phyloP scores from a whole-genome alignment of 2,113 vertebrate species.

The Maccullochella peelii region DNA sequence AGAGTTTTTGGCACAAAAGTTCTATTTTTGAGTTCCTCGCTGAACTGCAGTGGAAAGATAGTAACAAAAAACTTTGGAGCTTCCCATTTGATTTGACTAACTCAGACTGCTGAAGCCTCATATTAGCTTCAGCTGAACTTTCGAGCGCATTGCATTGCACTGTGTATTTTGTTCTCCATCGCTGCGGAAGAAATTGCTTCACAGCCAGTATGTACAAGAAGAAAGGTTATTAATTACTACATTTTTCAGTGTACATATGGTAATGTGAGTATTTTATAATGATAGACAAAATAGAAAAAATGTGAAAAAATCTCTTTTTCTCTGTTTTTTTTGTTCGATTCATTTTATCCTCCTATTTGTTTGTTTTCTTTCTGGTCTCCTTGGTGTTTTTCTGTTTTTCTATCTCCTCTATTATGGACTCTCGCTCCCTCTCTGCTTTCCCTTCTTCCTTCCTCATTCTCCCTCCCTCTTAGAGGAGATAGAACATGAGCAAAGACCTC shows the following conservation, averaged over 20 bases:
- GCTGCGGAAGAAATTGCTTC: neutral
- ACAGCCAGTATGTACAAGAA: neutral
- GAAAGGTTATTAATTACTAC: neutral
- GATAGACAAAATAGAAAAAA: neutral
- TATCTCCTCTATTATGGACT: neutral
- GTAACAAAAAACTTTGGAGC: neutral
- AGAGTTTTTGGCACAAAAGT: neutral
- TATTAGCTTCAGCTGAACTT: constrained; percentile 2
- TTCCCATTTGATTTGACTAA: neutral
- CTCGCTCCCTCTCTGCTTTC: neutral
- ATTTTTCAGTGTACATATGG: neutral
- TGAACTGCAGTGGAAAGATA: neutral
- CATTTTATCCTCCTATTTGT: neutral
- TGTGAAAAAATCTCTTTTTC: neutral
- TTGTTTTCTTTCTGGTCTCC: neutral
- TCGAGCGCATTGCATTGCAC: neutral
- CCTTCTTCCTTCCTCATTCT: neutral
- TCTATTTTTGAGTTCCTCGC: neutral
- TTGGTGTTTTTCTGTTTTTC: neutral
- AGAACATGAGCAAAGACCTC: constrained; percentile 25
- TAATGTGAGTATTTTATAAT: neutral
- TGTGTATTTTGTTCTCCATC: constrained; percentile 5
- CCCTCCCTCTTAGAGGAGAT: neutral
- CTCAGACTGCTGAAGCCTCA: neutral
- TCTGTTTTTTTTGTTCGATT: neutral